Percentiles rank a stretch among this genome's conserved stretches.
These are phyloP conservation scores for Phallusia fumigata DNA, from an alignment of 23 tunicate species.

Conservation along the genomic window DNA sequence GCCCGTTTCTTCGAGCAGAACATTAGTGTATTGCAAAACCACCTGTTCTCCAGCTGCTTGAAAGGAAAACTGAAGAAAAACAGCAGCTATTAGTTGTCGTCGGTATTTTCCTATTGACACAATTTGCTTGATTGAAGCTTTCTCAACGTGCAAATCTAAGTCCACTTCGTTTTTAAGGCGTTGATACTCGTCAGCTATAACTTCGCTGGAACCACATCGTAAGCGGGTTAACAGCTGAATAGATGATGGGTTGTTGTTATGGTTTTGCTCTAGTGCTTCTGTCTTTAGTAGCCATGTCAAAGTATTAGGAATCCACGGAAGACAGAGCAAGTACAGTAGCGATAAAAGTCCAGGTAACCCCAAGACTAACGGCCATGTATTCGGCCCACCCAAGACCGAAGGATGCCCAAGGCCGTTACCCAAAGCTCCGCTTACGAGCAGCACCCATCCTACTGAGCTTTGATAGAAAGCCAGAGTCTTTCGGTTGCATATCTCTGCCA, in stretches of 20 bases:
- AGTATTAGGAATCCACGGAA: too few species aligned
- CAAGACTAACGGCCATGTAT: conserved; percentile 17
- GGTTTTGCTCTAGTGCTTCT: neutral
- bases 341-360: conserved; percentile 31
- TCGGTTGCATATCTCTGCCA: conserved; percentile 21
- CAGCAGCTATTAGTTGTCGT: conserved; percentile 13
- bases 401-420: too few species aligned
- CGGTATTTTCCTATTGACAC: conserved; percentile 22
- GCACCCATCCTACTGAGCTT: conserved; percentile 2
- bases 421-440: conserved; percentile 23
- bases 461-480: conserved; percentile 24
- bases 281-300: too few species aligned
- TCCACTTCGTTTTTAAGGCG: conserved; percentile 7
- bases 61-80: conserved; percentile 3
- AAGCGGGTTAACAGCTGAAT: conserved; percentile 4
- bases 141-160: neutral
- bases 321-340: too few species aligned
- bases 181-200: neutral
- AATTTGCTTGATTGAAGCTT: conserved; percentile 19
- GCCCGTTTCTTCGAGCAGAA: conserved; percentile 17
- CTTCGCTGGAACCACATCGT: conserved; percentile 3
- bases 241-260: conserved; percentile 17
- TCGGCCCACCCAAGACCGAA: conserved; percentile 21
- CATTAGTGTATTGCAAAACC: conserved; percentile 17
- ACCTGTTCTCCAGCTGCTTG: conserved; percentile 24